Base-by-base conservation (phyloP, 2,888 invertebrate genomes). In the Nymphalis polychloros region DNA sequence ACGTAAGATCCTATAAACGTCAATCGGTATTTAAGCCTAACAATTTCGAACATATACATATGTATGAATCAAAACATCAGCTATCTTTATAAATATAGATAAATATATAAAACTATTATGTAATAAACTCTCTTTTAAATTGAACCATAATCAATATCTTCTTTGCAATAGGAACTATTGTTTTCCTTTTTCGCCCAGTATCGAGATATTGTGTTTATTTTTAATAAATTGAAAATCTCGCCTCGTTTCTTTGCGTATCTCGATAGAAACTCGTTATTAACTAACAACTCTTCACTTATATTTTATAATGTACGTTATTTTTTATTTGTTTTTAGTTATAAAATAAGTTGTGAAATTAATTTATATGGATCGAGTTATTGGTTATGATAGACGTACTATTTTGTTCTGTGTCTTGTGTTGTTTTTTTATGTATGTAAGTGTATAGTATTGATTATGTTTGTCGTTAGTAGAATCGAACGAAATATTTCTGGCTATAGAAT, bases 211-310 rank as follows among this genome's bases (percentile, higher is more conserved):
- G 83, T 82, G 84, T 84, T 87, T 86, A 84, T 84, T 85, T 88
- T 86, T 87, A 85, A 86, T 84, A 87, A 84, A 85, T 78, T 81
- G 81, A 84, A 84, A 84, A 81, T 82, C 81, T 83, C 83, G 73
- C 78, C 80, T 59, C 19, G 46, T 50, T 53, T 59, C 59, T 49
- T 63, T 59, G 31, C 63, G 63, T 59, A 52, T 68, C 48, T 55
- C n/a, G 46, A 63, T 59, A 52, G 63, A 68, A 68, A 68, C 63
- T 50, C 63, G 52, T 68, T 68, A 68, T 68, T 63, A 68, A 35
- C 53, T 53, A 35, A 31, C 20, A 46, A 59, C 63, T 52, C 27
- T 46, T 59, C 57, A 23, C 16, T 20, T n/a, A n/a, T n/a, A 16
- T 16, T 53, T 2, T 53, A n/a, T 19, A 27, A 8, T 49, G n/a